Evolutionary conservation across 2,888 invertebrate genomes (phyloP), one percentile per base, ranked within the genome.

Genomic region (Proisotoma minuta): DNA sequence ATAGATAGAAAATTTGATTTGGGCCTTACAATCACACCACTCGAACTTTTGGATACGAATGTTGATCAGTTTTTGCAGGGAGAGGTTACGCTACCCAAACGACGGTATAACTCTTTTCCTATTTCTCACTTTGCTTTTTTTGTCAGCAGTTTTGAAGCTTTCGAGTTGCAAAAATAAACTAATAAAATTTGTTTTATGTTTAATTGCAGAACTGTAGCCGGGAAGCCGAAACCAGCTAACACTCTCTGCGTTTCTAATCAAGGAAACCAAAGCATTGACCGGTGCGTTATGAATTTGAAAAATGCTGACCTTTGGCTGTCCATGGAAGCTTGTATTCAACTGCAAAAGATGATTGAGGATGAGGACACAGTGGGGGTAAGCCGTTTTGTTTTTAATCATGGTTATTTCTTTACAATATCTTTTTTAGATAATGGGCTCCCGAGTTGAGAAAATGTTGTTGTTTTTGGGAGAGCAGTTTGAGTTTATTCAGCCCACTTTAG

Each of bases 361-460:
- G 58, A 63, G n/a, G 66, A 62, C 28, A 58, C 60, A 47, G 52
- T 60, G 39, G 58, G 40, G 57, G 67, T 67, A 59, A 48, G 59
- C 29, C 4, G 23, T 52, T 59, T 24, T 40, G 22, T 49, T 20
- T 22, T 29, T 5, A 48, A 12, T 49, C 24, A 50, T 34, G 34
- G 15, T 34, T 34, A 10, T 10, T 15, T 10, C 15, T 34, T 34
- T 34, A 10, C 8, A 34, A 8, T 34, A 8, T 34, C 34, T 10
- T 10, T 15, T 34, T 8, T 75, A 76, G 66, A 75, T 79, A 39
- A 74, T 82, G 75, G 73, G 74, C 0, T 81, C 82, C 54, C 83
- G 87, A 76, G 85, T 87, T 75, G 84, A 87, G 75, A 84, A 85
- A 49, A 80, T 89, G 52, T 78, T 89, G 71, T 74, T 80, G 24